Evolutionary conservation across 2,113 vertebrate genomes (phyloP).

Genomic region (Anguilla japonica): DNA sequence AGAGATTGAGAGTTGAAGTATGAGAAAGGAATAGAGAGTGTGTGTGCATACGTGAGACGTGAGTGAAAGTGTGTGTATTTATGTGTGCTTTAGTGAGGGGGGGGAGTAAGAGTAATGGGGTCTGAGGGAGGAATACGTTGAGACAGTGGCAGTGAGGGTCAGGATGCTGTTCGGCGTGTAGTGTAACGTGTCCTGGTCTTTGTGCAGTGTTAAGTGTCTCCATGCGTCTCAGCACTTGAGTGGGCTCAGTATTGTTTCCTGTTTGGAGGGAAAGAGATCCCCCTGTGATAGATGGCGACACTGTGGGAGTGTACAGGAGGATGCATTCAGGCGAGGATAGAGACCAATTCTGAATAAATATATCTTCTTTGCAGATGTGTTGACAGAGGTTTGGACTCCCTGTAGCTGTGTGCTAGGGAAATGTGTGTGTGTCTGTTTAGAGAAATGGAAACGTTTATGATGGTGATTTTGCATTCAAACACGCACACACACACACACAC

Average conservation of each 20-base stretch:
- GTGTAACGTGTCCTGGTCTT: neutral
- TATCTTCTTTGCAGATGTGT: neutral
- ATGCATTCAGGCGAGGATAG: neutral
- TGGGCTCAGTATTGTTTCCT: slow-evolving; percentile 1
- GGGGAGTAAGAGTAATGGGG: neutral
- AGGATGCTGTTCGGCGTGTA: neutral
- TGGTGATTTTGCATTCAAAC: slow-evolving; percentile 52
- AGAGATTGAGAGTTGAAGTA: too few species aligned
- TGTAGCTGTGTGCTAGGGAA: slow-evolving; percentile 52
- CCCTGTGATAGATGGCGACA: neutral
- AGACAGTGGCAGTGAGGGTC: neutral
- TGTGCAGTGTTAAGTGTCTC: neutral
- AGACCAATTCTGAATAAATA: neutral
- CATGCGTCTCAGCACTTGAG: neutral
- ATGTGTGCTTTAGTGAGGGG: slow-evolving; percentile 23
- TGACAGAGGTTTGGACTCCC: neutral
- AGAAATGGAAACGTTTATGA: slow-evolving; percentile 40
- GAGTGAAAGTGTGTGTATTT: slow-evolving; percentile 11
- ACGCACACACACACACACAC: slow-evolving; percentile 34
- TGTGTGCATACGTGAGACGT: neutral
- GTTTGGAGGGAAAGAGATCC: neutral
- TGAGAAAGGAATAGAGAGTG: too few species aligned
- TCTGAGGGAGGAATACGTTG: neutral
- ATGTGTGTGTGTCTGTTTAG: slow-evolving; percentile 54
- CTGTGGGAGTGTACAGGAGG: neutral